Base-by-base conservation (phyloP, 2,888 invertebrate species). In the Zhuqinia jingwanae region DNA sequence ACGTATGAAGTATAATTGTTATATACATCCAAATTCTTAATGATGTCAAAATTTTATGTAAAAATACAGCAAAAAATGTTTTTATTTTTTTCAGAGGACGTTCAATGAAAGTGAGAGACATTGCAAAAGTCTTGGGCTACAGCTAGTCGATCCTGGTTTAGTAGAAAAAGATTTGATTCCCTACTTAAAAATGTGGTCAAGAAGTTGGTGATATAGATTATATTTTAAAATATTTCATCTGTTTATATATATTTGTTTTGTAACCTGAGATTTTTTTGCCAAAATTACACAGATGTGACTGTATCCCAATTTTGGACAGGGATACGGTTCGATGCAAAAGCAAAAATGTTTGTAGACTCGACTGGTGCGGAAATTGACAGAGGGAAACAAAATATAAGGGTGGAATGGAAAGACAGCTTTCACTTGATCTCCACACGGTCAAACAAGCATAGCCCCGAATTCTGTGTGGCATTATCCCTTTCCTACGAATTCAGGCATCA, bases 181-280 rank as follows among this genome's bases (percentile, higher is more conserved):
- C 1, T 76, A 22, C 17, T 27, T 83, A 10, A 83, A 83, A 53
- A 76, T 83, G 76, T 83, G 83, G 83, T 65, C 83, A 22, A 27
- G 83, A 25, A 60, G 82, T 75, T 20, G 22, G 80, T 80, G 17
- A 20, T 36, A 60, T 22, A 8, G 2, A 13, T 53, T 13, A n/a
- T 53, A 8, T 53, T 53, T 10, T 2, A 58, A 10, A n/a, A 20
- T n/a, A n/a, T n/a, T 17, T 10, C 13, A 58, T 2, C 58, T 6
- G 8, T 8, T 36, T 36, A n/a, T n/a, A n/a, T n/a, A n/a, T n/a
- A n/a, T n/a, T n/a, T n/a, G n/a, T n/a, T n/a, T n/a, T n/a, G n/a
- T n/a, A n/a, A n/a, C n/a, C n/a, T n/a, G n/a, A n/a, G n/a, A n/a
- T n/a, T n/a, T n/a, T n/a, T n/a, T n/a, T n/a, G n/a, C 36, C 3